These are phyloP conservation scores for Salminus brasiliensis DNA, from an alignment of 2,113 vertebrate species.

Conservation along the genomic window DNA sequence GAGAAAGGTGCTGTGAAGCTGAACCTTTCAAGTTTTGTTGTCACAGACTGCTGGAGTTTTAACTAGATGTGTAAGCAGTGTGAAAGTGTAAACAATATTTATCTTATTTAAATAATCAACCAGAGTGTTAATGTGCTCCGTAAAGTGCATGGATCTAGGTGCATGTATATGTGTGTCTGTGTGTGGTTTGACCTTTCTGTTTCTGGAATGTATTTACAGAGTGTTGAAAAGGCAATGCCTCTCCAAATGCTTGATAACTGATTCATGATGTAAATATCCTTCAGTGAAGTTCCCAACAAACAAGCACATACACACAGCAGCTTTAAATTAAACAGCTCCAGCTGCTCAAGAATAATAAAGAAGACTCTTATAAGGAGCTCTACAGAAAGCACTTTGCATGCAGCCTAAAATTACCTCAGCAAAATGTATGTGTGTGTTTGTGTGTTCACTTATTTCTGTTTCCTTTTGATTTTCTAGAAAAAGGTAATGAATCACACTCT, in stretches of 20 bases:
- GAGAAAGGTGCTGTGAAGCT: too few species aligned
- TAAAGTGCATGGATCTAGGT: conserved; percentile 5
- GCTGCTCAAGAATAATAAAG: conserved; percentile 12
- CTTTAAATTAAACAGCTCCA: conserved; percentile 1
- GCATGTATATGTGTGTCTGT: conserved; percentile 11
- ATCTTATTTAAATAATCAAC: too few species aligned
- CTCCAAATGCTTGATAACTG: conserved; percentile 12
- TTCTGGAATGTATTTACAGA: conserved; percentile 38
- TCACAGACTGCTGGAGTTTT: too few species aligned
- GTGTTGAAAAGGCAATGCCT: not conserved
- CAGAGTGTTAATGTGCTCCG: conserved; percentile 3
- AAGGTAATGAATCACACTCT: not conserved
- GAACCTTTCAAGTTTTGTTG: too few species aligned
- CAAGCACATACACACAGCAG: not conserved
- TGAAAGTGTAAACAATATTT: too few species aligned
- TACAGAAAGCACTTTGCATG: not conserved
- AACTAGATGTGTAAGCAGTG: too few species aligned
- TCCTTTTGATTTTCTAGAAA: not conserved
- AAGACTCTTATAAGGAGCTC: not conserved
- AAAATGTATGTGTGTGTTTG: not conserved
- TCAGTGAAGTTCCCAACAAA: conserved; percentile 1
- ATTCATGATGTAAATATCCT: conserved; percentile 27
- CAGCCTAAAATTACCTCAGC: not conserved
- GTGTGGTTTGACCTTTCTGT: conserved; percentile 30
- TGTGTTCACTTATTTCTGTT: not conserved